Evolutionary conservation across 2,888 invertebrate genomes (phyloP).

Genomic region (Papilio elwesi): DNA sequence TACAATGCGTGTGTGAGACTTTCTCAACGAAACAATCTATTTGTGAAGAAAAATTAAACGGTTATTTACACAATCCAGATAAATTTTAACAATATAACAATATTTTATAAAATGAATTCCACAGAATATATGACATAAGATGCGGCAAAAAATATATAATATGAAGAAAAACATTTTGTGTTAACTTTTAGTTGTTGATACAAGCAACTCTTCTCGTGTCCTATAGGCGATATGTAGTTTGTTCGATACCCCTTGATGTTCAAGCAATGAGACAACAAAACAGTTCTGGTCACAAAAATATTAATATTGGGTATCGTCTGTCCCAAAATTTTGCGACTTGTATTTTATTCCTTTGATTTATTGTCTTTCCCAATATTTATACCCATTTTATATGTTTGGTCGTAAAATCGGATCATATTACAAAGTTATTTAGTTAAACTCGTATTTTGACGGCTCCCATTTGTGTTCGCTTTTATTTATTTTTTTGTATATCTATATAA

Average conservation of each 20-base stretch:
- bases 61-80: too few species aligned
- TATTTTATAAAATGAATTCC: too few species aligned
- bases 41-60: too few species aligned
- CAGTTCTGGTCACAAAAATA: neutral
- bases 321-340: slow-evolving; percentile 7
- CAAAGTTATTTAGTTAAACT: slow-evolving; percentile 15
- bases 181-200: too few species aligned
- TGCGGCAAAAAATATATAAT: too few species aligned
- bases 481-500: neutral
- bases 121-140: too few species aligned
- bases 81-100: too few species aligned
- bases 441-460: neutral
- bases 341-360: slow-evolving; percentile 21
- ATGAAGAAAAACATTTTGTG: too few species aligned
- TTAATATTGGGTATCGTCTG: slow-evolving; percentile 12
- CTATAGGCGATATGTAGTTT: neutral
- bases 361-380: slow-evolving; percentile 16
- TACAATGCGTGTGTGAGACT: too few species aligned
- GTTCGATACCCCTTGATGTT: neutral
- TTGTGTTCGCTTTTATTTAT: neutral
- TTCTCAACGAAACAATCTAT: too few species aligned
- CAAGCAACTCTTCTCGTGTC: neutral
- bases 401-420: slow-evolving; percentile 19
- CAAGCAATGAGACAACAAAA: slow-evolving; percentile 6
- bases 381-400: slow-evolving; percentile 20